Conservation (phyloP, 2,113 vertebrate species). For the Antennarius striatus region DNA sequence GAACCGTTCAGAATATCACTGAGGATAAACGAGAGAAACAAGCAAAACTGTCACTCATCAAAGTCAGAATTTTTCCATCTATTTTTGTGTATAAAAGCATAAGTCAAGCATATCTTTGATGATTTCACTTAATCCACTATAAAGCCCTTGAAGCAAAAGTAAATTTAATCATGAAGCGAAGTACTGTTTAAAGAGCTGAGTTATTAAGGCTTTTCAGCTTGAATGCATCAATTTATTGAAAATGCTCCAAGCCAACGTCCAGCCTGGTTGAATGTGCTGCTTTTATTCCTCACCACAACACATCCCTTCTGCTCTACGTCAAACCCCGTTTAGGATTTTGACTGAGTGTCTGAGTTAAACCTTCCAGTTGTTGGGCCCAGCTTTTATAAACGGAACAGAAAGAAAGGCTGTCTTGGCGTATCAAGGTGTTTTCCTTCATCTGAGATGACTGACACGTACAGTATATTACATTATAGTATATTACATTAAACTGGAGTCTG, state of each 20-base stretch:
- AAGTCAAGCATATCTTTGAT: slow-evolving; percentile 8
- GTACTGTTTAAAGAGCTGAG: slow-evolving; percentile 24
- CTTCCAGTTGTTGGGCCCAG: slow-evolving; percentile 6
- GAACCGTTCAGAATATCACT: slow-evolving; percentile 84
- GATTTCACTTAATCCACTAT: slow-evolving; percentile 8
- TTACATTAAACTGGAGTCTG: not conserved
- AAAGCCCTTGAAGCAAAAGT: slow-evolving; percentile 5
- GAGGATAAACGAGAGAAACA: slow-evolving; percentile 21
- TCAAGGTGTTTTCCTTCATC: slow-evolving; percentile 14
- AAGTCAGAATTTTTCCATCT: not conserved
- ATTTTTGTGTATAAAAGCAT: not conserved
- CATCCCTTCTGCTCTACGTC: slow-evolving; percentile 16
- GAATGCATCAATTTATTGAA: slow-evolving; percentile 36
- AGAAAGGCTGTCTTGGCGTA: slow-evolving; percentile 9
- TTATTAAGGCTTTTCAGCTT: slow-evolving; percentile 51
- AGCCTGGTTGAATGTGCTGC: slow-evolving; percentile 27
- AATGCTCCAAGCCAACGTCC: slow-evolving; percentile 19
- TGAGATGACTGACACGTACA: slow-evolving; percentile 12
- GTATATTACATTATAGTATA: no score
- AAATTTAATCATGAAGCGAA: slow-evolving; percentile 14
- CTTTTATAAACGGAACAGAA: slow-evolving; percentile 3
- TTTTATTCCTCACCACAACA: slow-evolving; percentile 27
- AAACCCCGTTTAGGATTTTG: slow-evolving; percentile 12
- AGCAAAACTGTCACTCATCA: slow-evolving; percentile 1
- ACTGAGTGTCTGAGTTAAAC: slow-evolving; percentile 4